Conservation (phyloP, 2,888 invertebrate genomes). For the Eupithecia vulgata region DNA sequence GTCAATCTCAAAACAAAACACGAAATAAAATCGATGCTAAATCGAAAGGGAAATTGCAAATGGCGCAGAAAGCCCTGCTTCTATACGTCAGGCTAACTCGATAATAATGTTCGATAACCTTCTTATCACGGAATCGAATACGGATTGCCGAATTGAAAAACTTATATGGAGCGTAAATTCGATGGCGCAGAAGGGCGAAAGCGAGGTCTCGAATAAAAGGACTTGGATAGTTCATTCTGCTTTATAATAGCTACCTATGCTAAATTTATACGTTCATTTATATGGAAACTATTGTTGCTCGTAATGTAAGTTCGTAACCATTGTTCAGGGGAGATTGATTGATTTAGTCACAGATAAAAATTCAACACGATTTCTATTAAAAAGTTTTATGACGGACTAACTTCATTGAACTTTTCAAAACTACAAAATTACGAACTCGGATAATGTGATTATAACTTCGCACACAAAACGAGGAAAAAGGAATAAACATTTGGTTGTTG, state of each 20-base stretch:
- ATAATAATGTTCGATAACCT: constrained; percentile 46
- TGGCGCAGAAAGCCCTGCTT: constrained; percentile 48
- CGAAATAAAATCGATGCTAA: constrained; percentile 35
- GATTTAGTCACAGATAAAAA: not conserved
- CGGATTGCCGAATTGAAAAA: constrained; percentile 48
- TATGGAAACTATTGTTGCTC: constrained; percentile 4
- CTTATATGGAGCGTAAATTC: constrained; percentile 48
- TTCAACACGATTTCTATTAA: not conserved
- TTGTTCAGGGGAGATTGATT: not conserved
- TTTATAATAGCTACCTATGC: constrained; percentile 17
- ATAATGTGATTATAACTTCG: constrained; percentile 4
- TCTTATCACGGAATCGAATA: constrained; percentile 41
- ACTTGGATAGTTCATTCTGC: constrained; percentile 20
- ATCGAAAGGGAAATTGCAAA: constrained; percentile 46
- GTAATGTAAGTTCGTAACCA: not conserved
- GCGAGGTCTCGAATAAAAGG: constrained; percentile 32
- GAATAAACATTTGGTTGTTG: not conserved
- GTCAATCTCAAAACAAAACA: constrained; percentile 2
- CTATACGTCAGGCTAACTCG: constrained; percentile 37
- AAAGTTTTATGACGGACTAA: not conserved
- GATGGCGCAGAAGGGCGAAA: constrained; percentile 29
- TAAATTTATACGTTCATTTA: constrained; percentile 9
- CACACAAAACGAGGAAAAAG: constrained; percentile 11
- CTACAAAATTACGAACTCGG: not conserved
- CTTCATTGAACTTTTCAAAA: not conserved